phyloP scores from a whole-genome alignment of 1,140 invertebrate species.

The Drosophila hydei region DNA sequence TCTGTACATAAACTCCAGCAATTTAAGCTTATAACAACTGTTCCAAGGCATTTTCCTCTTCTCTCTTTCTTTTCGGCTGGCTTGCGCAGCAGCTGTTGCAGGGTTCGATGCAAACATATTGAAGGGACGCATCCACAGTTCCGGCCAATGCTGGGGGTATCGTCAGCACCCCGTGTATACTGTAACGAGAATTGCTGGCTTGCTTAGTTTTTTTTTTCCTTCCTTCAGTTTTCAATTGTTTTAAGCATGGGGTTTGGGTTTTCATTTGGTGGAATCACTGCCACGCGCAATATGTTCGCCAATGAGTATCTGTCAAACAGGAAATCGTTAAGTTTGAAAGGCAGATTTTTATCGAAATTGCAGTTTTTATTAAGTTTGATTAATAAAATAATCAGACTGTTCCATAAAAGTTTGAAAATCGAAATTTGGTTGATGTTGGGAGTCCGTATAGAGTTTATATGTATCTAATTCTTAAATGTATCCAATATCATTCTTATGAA shows the following conservation, averaged over 20 bases:
- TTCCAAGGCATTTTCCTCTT: slow-evolving; percentile 36
- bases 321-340: background rate
- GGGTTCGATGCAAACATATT: slow-evolving; percentile 76
- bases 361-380: too few species aligned
- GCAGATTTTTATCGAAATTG: background rate
- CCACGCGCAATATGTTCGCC: slow-evolving; percentile 2
- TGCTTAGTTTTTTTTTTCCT: slow-evolving; percentile 16
- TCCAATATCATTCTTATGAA: too few species aligned
- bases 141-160: slow-evolving; percentile 10
- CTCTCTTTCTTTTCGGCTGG: slow-evolving; percentile 24
- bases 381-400: too few species aligned
- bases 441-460: too few species aligned
- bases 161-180: slow-evolving; percentile 47
- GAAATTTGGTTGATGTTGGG: too few species aligned
- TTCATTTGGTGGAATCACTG: background rate
- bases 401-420: too few species aligned
- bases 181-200: slow-evolving; percentile 14
- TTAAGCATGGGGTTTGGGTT: background rate
- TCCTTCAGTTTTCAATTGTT: slow-evolving; percentile 14
- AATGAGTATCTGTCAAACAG: slow-evolving; percentile 7
- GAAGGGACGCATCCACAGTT: slow-evolving; percentile 31
- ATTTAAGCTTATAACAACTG: slow-evolving; percentile 75
- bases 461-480: too few species aligned
- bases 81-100: slow-evolving; percentile 61
- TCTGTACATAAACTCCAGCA: slow-evolving; percentile 71